A percentile compares a stretch with the other conserved stretches of the same genome.
Evolutionary conservation across 2,113 vertebrate species (phyloP).

Genomic region (Calyptommatus sinebrachiatus): DNA sequence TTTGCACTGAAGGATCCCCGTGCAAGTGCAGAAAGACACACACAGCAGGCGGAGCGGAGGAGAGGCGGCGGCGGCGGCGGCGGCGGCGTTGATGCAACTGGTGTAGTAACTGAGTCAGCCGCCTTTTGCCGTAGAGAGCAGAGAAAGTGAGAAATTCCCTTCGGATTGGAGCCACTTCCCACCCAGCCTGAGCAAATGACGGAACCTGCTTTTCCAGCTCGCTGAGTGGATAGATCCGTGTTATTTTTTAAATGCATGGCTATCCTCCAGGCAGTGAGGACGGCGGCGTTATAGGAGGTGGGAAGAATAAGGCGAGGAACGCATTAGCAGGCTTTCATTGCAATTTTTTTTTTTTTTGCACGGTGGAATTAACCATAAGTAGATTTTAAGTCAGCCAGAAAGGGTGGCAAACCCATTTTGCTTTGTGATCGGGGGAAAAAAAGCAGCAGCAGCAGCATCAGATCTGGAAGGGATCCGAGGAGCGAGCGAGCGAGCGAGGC

Average conservation of each 20-base stretch:
- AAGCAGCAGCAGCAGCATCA: no score
- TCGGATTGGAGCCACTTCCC: background rate
- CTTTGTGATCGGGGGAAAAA: background rate
- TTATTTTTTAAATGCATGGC: conserved; percentile 15
- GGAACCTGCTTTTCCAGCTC: conserved; percentile 34
- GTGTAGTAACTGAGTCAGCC: conserved; percentile 28
- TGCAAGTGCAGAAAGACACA: conserved; percentile 6
- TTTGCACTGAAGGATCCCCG: background rate
- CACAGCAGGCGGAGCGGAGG: background rate
- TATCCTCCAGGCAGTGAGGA: background rate
- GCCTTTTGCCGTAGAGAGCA: background rate
- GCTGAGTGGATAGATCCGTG: conserved; percentile 13
- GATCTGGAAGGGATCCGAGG: background rate
- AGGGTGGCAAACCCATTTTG: no score
- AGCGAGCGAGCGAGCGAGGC: background rate
- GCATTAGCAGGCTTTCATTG: background rate
- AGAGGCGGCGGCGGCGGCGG: background rate
- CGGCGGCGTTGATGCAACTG: conserved; percentile 22
- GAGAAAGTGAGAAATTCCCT: background rate
- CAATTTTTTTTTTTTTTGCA: background rate
- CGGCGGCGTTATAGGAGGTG: background rate
- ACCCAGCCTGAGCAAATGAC: conserved; percentile 1
- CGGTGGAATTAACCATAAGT: no score
- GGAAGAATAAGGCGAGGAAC: background rate
- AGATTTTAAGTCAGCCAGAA: no score